Base-by-base conservation (phyloP, 2,888 invertebrate genomes). In the Taenaris catops region DNA sequence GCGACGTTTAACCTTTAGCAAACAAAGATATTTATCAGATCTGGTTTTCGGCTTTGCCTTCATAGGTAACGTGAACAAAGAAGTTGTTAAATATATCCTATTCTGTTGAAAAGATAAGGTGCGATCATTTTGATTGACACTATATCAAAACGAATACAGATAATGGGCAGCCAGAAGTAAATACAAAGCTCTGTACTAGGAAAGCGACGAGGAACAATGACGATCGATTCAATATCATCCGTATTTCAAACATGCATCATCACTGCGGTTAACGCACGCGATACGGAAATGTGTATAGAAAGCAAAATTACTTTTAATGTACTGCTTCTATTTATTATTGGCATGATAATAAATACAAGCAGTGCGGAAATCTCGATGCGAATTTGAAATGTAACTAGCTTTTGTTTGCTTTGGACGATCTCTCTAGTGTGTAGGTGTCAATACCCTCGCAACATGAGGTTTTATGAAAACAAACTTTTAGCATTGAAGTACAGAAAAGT, bases 251-350 rank as follows among this genome's bases (percentile, higher is more conserved):
- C 21, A 39, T 37, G 39, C 34, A 34, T 34, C 21, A 37, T 38
- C 33, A 35, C 18, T 32, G 32, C 34, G 25, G 24, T 26, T 29
- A 40, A 31, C 8, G 34, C 47, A 47, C 43, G 44, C 47, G 28
- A 47, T 25, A 36, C 41, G 47, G 49, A 49, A 49, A 39, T 44
- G 34, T 25, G 25, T 28, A 8, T 37, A 41, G 44, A 49, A 47
- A 45, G 41, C 37, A 31, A 29, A 26, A 36, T 20, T 33, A 25
- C 33, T 17, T 40, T 34, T 24, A 17, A 29, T 36, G 16, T 10
- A 31, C 11, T 14, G 17, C 16, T 20, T 34, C n/a, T 29, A 10
- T 8, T 28, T 25, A 14, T 14, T n/a, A n/a, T n/a, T n/a, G n/a
- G n/a, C n/a, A n/a, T n/a, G n/a, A n/a, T n/a, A n/a, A n/a, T n/a